These are phyloP conservation scores for Sericinus montela DNA, from an alignment of 2,888 invertebrate species.

Conservation along the genomic window DNA sequence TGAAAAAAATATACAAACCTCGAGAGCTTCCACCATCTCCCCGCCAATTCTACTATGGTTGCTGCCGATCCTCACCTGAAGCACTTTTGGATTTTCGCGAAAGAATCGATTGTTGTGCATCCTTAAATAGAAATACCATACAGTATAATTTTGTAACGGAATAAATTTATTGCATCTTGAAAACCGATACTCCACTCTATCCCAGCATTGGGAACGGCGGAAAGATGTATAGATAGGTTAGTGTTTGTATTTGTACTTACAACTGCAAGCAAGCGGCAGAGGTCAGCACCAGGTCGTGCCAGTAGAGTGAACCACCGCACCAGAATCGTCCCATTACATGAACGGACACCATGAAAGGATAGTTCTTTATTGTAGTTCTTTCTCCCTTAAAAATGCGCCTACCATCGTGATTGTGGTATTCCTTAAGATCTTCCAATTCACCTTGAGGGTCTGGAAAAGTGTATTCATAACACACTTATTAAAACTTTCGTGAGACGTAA, in stretches of 20 bases:
- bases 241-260: constrained; percentile 35
- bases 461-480: no score
- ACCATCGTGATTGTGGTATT: constrained; percentile 45
- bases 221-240: no score
- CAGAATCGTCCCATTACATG: constrained; percentile 66
- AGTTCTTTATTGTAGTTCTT: constrained; percentile 51
- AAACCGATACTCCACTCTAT: no score
- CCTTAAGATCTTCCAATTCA: constrained; percentile 50
- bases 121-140: constrained; percentile 28
- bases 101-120: constrained; percentile 70
- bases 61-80: constrained; percentile 59
- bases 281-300: constrained; percentile 55
- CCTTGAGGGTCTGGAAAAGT: constrained; percentile 50
- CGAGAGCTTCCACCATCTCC: constrained; percentile 53
- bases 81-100: constrained; percentile 58
- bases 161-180: no score
- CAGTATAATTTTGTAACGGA: no score
- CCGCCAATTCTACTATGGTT: constrained; percentile 68
- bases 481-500: no score
- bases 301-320: constrained; percentile 62
- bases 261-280: constrained; percentile 65
- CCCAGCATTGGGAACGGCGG: no score
- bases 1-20: constrained; percentile 44
- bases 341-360: constrained; percentile 64
- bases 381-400: constrained; percentile 58